phyloP scores from a whole-genome alignment of 2,797 vertebrate species.

The Podargus strigoides region DNA sequence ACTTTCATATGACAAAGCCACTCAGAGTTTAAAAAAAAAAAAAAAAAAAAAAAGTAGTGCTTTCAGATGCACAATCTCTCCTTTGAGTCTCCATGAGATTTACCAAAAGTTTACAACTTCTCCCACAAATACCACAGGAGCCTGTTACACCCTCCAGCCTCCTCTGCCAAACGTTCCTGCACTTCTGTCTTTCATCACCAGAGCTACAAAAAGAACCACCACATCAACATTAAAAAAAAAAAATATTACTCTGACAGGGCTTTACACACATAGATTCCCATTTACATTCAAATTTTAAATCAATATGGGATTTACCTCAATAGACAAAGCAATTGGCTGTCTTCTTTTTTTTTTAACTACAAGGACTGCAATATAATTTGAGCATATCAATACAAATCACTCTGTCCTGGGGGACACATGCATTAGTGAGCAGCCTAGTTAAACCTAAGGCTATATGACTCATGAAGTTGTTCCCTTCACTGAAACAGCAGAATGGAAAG shows the following conservation, averaged over 20 bases:
- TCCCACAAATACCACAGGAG: neutral
- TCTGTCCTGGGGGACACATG: neutral
- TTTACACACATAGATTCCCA: neutral
- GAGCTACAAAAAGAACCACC: neutral
- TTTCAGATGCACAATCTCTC: neutral
- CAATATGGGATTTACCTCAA: neutral
- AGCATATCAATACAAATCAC: neutral
- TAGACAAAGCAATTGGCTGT: neutral
- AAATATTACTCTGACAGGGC: neutral
- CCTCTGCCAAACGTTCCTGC: neutral
- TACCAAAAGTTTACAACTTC: neutral
- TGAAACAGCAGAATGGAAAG: neutral
- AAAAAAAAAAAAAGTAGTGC: neutral
- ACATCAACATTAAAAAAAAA: neutral
- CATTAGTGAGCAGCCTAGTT: neutral
- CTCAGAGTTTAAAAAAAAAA: neutral
- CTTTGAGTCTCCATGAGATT: neutral
- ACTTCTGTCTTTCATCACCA: neutral
- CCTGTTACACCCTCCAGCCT: neutral
- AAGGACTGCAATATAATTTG: neutral
- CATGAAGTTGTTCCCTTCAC: neutral
- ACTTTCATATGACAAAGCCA: neutral
- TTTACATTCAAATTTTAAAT: neutral
- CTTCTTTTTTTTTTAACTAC: neutral
- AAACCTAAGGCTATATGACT: neutral